Evolutionary conservation across 2,888 invertebrate species (phyloP), one percentile per base, ranked within the genome.

Genomic region (Troides oblongomaculatus): DNA sequence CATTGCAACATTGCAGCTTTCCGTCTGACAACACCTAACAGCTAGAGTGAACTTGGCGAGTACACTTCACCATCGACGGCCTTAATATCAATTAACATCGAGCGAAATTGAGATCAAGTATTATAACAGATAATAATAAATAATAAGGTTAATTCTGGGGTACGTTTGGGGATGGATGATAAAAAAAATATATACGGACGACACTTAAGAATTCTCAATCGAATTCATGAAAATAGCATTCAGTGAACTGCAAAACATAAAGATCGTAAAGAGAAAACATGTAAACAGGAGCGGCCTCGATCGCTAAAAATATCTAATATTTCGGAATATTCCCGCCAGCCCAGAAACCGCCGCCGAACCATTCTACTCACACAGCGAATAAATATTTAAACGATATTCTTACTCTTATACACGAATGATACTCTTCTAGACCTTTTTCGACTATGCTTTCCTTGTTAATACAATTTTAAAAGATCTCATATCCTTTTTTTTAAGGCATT

Each of bases 281-380:
- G 87, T 90, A 90, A 90, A 91, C 92, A 91, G 85, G 83, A 80
- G 74, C 85, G 88, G 77, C 91, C 91, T 90, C 90, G 88, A 62
- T 30, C 62, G 81, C 87, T 88, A 89, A 87, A 90, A 86, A 89
- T 90, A 91, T 74, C 72, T 70, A 78, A 84, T 83, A 85, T 87
- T 88, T 86, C 83, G 83, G 87, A 87, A 89, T 88, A 88, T 88
- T 89, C 85, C 84, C 77, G 78, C 80, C 78, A 39, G 10, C 73
- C 79, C 77, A 78, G 72, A 77, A 78, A 75, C 72, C 78, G 75
- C 72, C 78, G 76, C 56, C 21, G 56, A 56, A 46, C 69, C 63
- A 50, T 62, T 58, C 62, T 50, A 61, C 67, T 73, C 71, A 77
- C 78, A 76, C 77, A 76, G 76, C 77, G 79, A 81, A 81, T 82